A percentile compares a stretch with the other conserved stretches of the same genome.
Conservation (phyloP, 1,140 invertebrate species). For the Apis mellifera region DNA sequence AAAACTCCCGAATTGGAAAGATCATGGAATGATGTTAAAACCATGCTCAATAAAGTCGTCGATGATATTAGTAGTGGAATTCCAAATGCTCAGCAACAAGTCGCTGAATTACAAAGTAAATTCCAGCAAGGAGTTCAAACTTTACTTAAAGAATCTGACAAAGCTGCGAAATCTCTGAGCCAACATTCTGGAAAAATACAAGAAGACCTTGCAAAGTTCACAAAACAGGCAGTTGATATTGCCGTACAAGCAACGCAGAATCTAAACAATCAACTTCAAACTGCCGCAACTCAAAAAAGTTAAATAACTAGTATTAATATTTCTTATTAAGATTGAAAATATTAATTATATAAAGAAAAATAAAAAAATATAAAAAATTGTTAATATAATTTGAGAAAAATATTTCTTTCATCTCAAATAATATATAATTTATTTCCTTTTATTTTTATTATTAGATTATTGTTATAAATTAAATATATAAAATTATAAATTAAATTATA, state of each 20-base stretch:
- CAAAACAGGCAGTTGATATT: conserved; percentile 72
- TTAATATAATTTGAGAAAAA: not conserved
- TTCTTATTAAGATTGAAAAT: not conserved
- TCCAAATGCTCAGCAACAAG: conserved; percentile 68
- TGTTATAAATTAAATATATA: conserved; percentile 6
- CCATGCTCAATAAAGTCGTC: conserved; percentile 63
- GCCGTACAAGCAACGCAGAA: conserved; percentile 69
- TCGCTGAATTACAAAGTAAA: conserved; percentile 62
- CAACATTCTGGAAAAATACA: conserved; percentile 68
- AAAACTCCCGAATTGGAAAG: conserved; percentile 70
- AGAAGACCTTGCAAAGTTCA: conserved; percentile 71
- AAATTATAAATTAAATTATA: not conserved
- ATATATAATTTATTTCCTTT: not conserved
- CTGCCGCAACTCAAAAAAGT: conserved; percentile 23
- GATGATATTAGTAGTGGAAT: conserved; percentile 66
- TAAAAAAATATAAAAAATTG: not conserved
- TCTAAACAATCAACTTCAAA: conserved; percentile 66
- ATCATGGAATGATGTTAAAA: conserved; percentile 65
- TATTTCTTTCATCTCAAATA: not conserved
- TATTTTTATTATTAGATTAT: not conserved
- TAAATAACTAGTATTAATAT: not conserved
- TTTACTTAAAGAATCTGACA: conserved; percentile 69
- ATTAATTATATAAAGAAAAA: not conserved
- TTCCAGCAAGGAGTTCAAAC: conserved; percentile 69
- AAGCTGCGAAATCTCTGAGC: conserved; percentile 61